phyloP scores from a whole-genome alignment of 2,113 vertebrate genomes.

The Lipophrys pholis region DNA sequence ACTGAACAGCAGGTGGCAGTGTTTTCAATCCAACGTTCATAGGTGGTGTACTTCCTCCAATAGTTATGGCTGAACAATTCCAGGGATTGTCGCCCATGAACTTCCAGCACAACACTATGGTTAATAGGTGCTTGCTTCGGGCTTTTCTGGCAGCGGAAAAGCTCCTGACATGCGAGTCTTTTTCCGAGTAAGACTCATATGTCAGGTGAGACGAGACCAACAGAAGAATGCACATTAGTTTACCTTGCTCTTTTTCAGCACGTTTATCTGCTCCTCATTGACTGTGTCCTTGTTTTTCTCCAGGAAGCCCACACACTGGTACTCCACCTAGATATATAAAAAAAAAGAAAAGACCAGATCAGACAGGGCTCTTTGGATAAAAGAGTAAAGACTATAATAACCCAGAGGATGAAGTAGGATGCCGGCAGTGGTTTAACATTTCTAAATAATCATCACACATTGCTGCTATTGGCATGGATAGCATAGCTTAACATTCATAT shows the following conservation, averaged over 20 bases:
- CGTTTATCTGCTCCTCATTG: conserved; percentile 96
- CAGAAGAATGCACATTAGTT: conserved; percentile 35
- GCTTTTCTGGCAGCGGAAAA: neutral
- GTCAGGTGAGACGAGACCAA: neutral
- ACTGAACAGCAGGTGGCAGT: conserved; percentile 70
- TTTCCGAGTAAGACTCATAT: neutral
- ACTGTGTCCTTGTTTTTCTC: conserved; percentile 99
- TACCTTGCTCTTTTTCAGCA: conserved; percentile 96
- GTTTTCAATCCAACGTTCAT: conserved; percentile 35
- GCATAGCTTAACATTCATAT: too few relatives aligned
- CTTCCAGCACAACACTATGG: conserved; percentile 30
- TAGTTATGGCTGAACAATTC: conserved; percentile 62
- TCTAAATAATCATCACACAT: conserved; percentile 5
- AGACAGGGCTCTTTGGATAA: conserved; percentile 29
- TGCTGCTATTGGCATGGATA: neutral
- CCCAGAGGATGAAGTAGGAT: neutral
- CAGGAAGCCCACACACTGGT: conserved; percentile 95
- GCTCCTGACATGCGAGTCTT: neutral
- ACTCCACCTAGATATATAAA: conserved; percentile 89
- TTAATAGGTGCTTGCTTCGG: conserved; percentile 7
- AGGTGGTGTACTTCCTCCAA: conserved; percentile 55
- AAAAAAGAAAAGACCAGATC: conserved; percentile 29
- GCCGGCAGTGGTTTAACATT: conserved; percentile 1
- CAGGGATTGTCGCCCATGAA: conserved; percentile 53
- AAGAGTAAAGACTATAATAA: conserved; percentile 11